Evolutionary conservation across 2,797 vertebrate species (phyloP), one percentile per base, ranked within the genome.

Genomic region (Anguilla anguilla): DNA sequence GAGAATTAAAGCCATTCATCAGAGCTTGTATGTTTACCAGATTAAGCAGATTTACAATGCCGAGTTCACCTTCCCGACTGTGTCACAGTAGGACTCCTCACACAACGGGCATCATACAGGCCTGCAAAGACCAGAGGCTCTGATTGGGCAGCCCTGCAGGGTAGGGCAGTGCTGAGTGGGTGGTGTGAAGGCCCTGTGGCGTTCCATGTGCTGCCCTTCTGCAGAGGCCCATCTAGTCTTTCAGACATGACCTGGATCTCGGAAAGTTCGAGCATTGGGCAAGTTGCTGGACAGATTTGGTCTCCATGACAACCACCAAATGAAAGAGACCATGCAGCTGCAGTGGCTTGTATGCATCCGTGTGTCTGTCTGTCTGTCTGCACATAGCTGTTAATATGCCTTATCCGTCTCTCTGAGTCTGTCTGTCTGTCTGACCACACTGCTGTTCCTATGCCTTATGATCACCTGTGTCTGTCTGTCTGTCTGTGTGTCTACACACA

Each of bases 71-170:
- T 90, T 72, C 91, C 91, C 91, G 92, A 92, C 87, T 89, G 93
- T 93, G 90, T 89, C 91, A 89, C 89, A 91, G 93, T 94, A 90
- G 91, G 91, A 91, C 94, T 94, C 93, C 90, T 90, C 85, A 91
- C 88, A 90, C 72, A 25, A 89, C 85, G 88, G 90, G 88, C 89
- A 90, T 91, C 91, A 90, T 93, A 94, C 94, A 92, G 90, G 87
- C 83, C 83, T 67, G 89, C 84, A n/a, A 88, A 87, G 91, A 92
- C 90, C 83, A 69, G 88, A 39, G 81, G 55, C 87, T 85, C 84
- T 81, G 85, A 57, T 89, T 77, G 90, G 89, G 86, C 87, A 59
- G 91, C 19, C 83, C 90, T 35, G 49, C 6, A 61, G 6, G 43
- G 88, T 84, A 39, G 79, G 53, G 9, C 86, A 81, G 64, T 87